Evolutionary conservation across 2,113 vertebrate genomes (phyloP).

Genomic region (Epinephelus moara): DNA sequence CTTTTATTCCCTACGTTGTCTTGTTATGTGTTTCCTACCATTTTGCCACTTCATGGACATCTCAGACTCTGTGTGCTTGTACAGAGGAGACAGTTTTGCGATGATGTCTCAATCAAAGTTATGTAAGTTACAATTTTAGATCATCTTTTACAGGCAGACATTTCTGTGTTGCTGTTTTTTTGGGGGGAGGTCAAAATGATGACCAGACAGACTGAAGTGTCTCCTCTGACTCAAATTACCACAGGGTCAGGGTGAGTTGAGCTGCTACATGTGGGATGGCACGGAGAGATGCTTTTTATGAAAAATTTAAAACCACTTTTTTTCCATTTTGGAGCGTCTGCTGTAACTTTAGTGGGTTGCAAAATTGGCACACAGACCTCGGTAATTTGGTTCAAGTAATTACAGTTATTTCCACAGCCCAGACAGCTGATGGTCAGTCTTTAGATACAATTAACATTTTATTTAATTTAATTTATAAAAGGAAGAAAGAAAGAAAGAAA

Average conservation of each 20-base stretch:
- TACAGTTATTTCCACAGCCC: conserved; percentile 2
- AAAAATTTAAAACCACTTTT: conserved; percentile 52
- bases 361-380: conserved; percentile 10
- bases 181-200: conserved; percentile 41
- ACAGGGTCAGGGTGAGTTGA: conserved; percentile 52
- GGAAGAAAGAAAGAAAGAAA: background rate
- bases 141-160: conserved; percentile 12
- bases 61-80: background rate
- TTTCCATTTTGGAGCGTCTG: conserved; percentile 40
- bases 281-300: conserved; percentile 30
- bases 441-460: conserved; percentile 14
- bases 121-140: conserved; percentile 21
- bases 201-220: conserved; percentile 45
- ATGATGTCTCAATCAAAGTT: conserved; percentile 7
- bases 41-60: background rate
- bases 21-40: background rate
- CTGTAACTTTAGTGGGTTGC: conserved; percentile 51
- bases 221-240: conserved; percentile 59
- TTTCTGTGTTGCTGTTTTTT: conserved; percentile 15
- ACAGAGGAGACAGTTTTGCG: background rate
- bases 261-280: conserved; percentile 30
- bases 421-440: conserved; percentile 26
- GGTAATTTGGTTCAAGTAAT: conserved; percentile 20
- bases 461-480: conserved; percentile 9
- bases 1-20: background rate